phyloP scores from a whole-genome alignment of 1,140 invertebrate genomes.

The Zaprionus capensis region DNA sequence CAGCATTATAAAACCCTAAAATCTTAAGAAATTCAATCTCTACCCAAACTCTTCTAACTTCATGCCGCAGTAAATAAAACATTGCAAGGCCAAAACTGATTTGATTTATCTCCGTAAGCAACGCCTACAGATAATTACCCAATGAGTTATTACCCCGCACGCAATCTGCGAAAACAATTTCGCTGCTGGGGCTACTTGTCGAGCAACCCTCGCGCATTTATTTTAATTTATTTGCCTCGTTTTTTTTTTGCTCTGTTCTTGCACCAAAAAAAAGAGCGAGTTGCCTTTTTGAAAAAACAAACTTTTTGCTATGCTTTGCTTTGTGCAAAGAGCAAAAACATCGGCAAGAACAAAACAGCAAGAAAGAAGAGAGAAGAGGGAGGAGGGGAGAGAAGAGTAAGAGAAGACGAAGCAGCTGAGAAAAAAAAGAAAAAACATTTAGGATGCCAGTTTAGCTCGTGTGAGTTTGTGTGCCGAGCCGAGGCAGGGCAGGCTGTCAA shows the following conservation, averaged over 20 bases:
- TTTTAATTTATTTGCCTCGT: conserved; percentile 76
- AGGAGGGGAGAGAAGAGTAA: conserved; percentile 12
- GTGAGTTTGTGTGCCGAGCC: conserved; percentile 53
- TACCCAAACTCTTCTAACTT: background rate
- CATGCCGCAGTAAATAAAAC: background rate
- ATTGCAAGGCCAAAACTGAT: background rate
- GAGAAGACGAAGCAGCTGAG: conserved; percentile 3
- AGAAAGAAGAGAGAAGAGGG: conserved; percentile 17
- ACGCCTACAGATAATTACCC: conserved; percentile 6
- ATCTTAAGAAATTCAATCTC: background rate
- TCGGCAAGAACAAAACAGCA: conserved; percentile 23
- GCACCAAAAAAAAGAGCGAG: conserved; percentile 65
- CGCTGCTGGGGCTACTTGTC: conserved; percentile 46
- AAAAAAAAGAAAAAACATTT: conserved; percentile 45
- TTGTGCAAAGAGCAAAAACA: conserved; percentile 66
- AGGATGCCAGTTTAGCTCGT: conserved; percentile 56
- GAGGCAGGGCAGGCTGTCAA: conserved; percentile 61
- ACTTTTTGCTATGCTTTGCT: conserved; percentile 71
- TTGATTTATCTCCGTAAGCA: background rate
- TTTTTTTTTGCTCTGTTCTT: conserved; percentile 27
- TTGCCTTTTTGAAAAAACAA: conserved; percentile 74
- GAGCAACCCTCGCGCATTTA: conserved; percentile 63
- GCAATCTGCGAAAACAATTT: conserved; percentile 39
- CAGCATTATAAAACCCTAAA: too few relatives aligned
- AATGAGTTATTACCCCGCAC: background rate